A percentile compares a stretch with the other conserved stretches of the same genome.
phyloP scores from a whole-genome alignment of 2,113 vertebrate species.

The Dendrocopos noguchii region DNA sequence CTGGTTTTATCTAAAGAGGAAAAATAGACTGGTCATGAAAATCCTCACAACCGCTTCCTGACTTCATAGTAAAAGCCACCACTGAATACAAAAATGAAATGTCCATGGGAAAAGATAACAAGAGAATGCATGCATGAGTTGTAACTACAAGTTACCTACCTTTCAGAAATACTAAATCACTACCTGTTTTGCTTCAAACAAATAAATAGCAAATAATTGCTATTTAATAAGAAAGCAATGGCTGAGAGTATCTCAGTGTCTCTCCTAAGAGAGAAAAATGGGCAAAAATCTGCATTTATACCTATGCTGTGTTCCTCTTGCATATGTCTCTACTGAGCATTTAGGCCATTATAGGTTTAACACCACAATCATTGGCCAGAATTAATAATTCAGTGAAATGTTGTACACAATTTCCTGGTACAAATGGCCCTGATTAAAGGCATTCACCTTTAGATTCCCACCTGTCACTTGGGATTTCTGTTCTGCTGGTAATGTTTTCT shows the following conservation, averaged over 20 bases:
- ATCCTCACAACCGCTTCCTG: background rate
- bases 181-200: background rate
- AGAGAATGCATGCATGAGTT: background rate
- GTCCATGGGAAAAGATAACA: background rate
- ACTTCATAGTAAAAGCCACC: background rate
- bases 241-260: background rate
- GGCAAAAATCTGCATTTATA: background rate
- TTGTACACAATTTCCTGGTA: background rate
- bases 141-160: background rate
- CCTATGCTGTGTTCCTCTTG: background rate
- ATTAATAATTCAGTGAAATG: background rate
- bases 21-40: background rate
- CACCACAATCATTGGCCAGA: rapidly evolving
- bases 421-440: background rate
- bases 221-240: background rate
- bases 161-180: background rate
- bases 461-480: background rate
- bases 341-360: background rate
- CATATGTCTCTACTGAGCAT: background rate
- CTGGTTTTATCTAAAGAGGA: background rate
- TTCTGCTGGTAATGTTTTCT: background rate
- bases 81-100: background rate
- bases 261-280: background rate
- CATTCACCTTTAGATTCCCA: background rate
- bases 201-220: background rate